phyloP scores from a whole-genome alignment of 2,888 invertebrate species.

The Patella caerulea region DNA sequence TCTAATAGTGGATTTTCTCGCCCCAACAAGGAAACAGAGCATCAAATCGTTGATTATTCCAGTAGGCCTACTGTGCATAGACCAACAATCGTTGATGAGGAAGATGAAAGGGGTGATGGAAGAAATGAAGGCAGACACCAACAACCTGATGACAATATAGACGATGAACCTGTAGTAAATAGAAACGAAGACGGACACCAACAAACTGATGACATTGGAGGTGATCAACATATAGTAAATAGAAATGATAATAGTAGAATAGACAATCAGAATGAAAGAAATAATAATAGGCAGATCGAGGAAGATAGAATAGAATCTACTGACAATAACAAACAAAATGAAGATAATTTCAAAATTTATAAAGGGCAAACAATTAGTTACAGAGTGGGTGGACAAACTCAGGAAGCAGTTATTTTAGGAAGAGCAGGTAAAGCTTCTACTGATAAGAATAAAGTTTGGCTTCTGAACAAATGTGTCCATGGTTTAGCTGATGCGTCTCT shows the following conservation, averaged over 20 bases:
- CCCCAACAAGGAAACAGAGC: too few species aligned
- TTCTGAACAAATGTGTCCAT: not conserved
- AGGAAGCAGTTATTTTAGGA: conserved; percentile 14
- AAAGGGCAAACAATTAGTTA: not conserved
- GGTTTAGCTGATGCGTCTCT: conserved; percentile 25
- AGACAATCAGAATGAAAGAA: too few species aligned
- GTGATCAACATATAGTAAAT: not conserved
- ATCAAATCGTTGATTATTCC: too few species aligned
- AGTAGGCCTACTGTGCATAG: too few species aligned
- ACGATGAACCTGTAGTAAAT: too few species aligned
- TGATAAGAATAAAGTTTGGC: not conserved
- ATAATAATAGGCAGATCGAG: too few species aligned
- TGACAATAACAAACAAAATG: not conserved
- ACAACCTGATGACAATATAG: too few species aligned
- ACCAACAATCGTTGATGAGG: too few species aligned
- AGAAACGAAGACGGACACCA: not conserved
- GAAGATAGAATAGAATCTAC: not conserved
- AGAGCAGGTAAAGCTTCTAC: conserved; percentile 17
- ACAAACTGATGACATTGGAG: not conserved
- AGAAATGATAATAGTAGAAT: too few species aligned
- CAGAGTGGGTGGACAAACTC: not conserved
- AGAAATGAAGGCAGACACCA: too few species aligned
- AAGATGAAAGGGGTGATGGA: too few species aligned
- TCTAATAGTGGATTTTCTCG: too few species aligned
- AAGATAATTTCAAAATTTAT: conserved; percentile 2